Percentiles rank a stretch among this genome's conserved stretches.
phyloP scores from a whole-genome alignment of 2,113 vertebrate species.

The Cariama cristata region DNA sequence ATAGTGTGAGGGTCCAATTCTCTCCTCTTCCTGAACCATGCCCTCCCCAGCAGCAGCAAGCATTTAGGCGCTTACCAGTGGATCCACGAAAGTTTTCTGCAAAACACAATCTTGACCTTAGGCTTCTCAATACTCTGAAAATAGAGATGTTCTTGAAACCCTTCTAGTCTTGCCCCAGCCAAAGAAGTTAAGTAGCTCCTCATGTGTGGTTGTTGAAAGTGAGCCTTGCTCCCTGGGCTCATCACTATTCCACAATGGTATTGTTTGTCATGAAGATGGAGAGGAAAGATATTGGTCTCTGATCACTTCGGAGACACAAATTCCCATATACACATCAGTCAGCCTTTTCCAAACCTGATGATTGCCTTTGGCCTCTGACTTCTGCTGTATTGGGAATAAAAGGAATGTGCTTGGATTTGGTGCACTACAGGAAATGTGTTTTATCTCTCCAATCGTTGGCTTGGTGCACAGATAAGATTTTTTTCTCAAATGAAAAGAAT shows the following conservation, averaged over 20 bases:
- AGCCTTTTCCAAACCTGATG: background rate
- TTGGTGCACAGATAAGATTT: background rate
- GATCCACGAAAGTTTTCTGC: background rate
- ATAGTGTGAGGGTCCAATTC: background rate
- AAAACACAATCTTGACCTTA: background rate
- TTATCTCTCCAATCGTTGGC: background rate
- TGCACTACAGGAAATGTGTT: background rate
- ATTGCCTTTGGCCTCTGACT: background rate
- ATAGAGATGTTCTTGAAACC: background rate
- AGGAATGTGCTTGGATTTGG: slow-evolving; percentile 11
- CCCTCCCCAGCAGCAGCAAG: background rate
- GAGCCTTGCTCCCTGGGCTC: background rate
- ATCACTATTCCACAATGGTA: background rate
- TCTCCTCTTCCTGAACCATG: background rate
- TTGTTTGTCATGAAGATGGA: background rate
- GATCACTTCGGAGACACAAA: background rate
- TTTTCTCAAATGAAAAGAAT: background rate
- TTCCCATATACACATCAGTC: background rate
- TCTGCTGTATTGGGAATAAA: background rate
- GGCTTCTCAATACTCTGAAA: background rate
- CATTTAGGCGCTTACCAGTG: background rate
- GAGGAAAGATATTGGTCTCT: background rate
- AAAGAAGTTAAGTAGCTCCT: background rate
- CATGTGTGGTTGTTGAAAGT: background rate
- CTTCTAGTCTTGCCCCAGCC: background rate